Percentiles rank a stretch among this genome's conserved stretches.
phyloP scores from a whole-genome alignment of 2,888 invertebrate species.

The Agrotis ipsilon region DNA sequence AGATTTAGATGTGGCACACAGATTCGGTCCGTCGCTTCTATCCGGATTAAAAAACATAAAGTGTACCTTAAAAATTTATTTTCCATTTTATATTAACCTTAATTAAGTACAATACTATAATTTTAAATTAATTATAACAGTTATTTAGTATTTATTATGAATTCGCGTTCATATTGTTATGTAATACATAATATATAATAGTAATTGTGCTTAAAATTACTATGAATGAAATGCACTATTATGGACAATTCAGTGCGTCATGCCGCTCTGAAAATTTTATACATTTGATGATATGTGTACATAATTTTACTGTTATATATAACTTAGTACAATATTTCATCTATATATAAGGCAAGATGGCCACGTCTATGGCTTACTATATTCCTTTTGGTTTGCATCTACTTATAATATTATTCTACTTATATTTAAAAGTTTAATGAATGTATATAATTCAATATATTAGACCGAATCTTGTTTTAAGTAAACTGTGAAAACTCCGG shows the following conservation, averaged over 20 bases:
- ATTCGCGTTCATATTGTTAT: constrained; percentile 80
- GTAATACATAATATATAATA: constrained; percentile 78
- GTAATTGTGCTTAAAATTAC: constrained; percentile 88
- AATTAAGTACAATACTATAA: constrained; percentile 88
- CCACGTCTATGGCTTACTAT: constrained; percentile 87
- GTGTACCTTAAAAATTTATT: constrained; percentile 88
- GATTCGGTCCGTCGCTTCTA: constrained; percentile 74
- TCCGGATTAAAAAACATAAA: constrained; percentile 66
- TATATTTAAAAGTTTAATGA: constrained; percentile 77
- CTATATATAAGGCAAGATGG: constrained; percentile 87
- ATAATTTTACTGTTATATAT: constrained; percentile 74
- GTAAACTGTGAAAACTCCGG: constrained; percentile 71
- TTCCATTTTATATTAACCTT: constrained; percentile 88
- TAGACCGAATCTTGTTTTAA: constrained; percentile 80
- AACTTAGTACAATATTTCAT: constrained; percentile 68
- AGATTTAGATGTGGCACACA: constrained; percentile 24
- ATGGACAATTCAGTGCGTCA: constrained; percentile 82
- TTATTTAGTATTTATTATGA: constrained; percentile 89
- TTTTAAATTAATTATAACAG: constrained; percentile 88
- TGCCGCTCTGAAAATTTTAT: constrained; percentile 68
- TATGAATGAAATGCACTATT: constrained; percentile 89
- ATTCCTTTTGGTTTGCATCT: constrained; percentile 81
- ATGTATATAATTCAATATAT: constrained; percentile 87
- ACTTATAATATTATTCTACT: constrained; percentile 80
- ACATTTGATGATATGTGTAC: constrained; percentile 80